Percentiles rank a stretch among this genome's conserved stretches.
phyloP scores from a whole-genome alignment of 2,113 vertebrate species.

The Cebus imitator region DNA sequence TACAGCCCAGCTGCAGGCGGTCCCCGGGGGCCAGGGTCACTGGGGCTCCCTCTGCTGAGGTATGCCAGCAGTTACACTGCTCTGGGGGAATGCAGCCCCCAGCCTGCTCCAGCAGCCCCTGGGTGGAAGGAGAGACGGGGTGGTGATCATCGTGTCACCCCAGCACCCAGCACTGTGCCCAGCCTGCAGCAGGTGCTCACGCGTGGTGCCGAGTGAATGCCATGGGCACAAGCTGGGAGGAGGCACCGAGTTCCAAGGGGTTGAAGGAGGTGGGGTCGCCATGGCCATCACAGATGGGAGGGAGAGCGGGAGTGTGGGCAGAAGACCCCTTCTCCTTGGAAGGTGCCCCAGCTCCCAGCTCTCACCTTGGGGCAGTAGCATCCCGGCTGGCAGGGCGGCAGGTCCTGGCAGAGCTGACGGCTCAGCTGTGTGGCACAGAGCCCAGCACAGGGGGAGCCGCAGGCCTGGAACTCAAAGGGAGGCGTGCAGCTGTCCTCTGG shows the following conservation, averaged over 20 bases:
- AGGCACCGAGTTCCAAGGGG: not conserved
- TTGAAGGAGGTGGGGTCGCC: too few species aligned
- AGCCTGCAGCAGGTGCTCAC: not conserved
- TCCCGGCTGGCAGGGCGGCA: conserved; percentile 85
- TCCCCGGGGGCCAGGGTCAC: conserved; percentile 82
- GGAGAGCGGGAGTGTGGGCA: not conserved
- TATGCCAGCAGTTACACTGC: conserved; percentile 87
- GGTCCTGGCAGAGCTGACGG: conserved; percentile 79
- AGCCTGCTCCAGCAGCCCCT: conserved; percentile 90
- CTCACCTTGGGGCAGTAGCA: conserved; percentile 93
- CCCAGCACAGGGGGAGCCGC: conserved; percentile 87
- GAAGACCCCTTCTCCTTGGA: not conserved
- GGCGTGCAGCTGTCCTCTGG: conserved; percentile 69
- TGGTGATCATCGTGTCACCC: not conserved
- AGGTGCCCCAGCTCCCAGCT: not conserved
- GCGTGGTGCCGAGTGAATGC: rapidly evolving
- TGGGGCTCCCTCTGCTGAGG: conserved; percentile 61
- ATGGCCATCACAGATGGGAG: rapidly evolving
- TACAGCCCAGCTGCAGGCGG: conserved; percentile 85
- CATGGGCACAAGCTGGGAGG: not conserved
- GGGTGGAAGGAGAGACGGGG: not conserved
- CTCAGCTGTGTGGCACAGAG: conserved; percentile 85
- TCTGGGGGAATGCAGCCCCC: conserved; percentile 83
- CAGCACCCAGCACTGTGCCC: rapidly evolving
- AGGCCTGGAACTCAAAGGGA: conserved; percentile 87